phyloP scores from a whole-genome alignment of 2,797 vertebrate species.

The Hypotaenidia okinawae region DNA sequence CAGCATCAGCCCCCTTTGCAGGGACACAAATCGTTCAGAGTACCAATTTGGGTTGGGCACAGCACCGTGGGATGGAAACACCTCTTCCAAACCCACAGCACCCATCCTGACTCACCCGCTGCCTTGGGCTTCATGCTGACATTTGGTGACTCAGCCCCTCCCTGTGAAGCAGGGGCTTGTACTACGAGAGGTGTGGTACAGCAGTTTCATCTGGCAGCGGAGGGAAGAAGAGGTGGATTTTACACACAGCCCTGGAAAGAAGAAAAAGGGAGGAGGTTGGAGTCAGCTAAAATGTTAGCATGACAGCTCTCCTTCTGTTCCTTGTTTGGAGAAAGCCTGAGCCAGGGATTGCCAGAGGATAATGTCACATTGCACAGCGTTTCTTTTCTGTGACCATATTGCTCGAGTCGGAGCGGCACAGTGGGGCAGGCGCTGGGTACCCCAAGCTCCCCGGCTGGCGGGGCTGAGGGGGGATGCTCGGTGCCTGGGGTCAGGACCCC shows the following conservation, averaged over 20 bases:
- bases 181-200: neutral
- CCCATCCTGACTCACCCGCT: neutral
- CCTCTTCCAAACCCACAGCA: neutral
- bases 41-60: neutral
- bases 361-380: neutral
- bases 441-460: neutral
- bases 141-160: neutral
- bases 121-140: neutral
- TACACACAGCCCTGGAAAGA: neutral
- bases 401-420: rapidly evolving
- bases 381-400: neutral
- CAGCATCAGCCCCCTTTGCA: neutral
- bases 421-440: neutral
- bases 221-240: slow-evolving; percentile 11
- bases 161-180: neutral
- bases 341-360: neutral
- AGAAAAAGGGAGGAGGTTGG: slow-evolving; percentile 9
- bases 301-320: slow-evolving; percentile 53
- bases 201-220: neutral
- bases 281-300: slow-evolving; percentile 50
- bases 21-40: neutral
- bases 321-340: neutral
- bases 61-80: neutral
- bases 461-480: neutral
- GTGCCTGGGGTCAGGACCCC: rapidly evolving